Evolutionary conservation across 2,113 vertebrate species (phyloP).

Genomic region (Nothoprocta pentlandii): DNA sequence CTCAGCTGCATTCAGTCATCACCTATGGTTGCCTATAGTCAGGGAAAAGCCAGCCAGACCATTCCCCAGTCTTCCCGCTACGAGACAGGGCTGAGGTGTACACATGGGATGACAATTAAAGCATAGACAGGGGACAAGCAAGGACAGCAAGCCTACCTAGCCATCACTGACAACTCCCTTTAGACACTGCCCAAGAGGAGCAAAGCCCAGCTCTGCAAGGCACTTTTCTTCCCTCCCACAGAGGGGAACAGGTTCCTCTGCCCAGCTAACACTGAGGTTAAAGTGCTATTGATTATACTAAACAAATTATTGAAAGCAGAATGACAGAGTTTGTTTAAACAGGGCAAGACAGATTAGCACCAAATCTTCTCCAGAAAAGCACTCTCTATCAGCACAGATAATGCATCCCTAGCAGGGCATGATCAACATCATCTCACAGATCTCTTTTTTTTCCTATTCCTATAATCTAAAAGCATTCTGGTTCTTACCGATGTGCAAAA

Average conservation of each 20-base stretch:
- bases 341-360: background rate
- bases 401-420: background rate
- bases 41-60: background rate
- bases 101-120: background rate
- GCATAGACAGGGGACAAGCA: background rate
- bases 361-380: background rate
- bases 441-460: background rate
- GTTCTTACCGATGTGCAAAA: constrained; percentile 89
- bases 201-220: background rate
- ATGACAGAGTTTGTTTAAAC: background rate
- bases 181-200: background rate
- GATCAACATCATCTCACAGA: background rate
- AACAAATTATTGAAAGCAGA: background rate
- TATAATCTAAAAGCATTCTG: background rate
- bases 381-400: background rate
- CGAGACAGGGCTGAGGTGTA: background rate
- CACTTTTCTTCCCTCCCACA: background rate
- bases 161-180: background rate
- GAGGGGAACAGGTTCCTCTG: background rate
- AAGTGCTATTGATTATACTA: background rate
- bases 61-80: background rate
- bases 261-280: background rate
- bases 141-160: background rate
- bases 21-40: background rate
- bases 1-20: background rate